A percentile compares a stretch with the other conserved stretches of the same genome.
Conservation (phyloP, 2,797 vertebrate species). For the Trichosurus vulpecula region DNA sequence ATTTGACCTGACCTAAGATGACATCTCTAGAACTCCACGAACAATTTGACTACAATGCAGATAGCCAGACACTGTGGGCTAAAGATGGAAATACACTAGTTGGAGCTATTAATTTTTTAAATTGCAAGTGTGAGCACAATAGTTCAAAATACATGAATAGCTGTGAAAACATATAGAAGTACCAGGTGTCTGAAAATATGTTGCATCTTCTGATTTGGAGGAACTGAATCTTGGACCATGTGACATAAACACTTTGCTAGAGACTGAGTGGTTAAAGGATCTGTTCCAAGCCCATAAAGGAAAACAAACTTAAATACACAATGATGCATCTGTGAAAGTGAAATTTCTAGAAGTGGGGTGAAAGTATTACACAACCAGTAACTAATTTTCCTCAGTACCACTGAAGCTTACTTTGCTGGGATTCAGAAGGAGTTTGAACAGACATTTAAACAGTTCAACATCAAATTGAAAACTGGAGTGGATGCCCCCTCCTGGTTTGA, state of each 20-base stretch:
- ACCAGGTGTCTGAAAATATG: constrained; percentile 93
- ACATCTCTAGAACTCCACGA: constrained; percentile 98
- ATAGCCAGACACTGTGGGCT: constrained; percentile 96
- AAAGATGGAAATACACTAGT: constrained; percentile 98
- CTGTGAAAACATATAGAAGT: constrained; percentile 97
- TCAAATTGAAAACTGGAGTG: constrained; percentile 97
- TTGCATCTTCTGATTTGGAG: constrained; percentile 97
- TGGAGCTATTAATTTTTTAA: constrained; percentile 96
- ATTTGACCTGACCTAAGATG: constrained; percentile 97
- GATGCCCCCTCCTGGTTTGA: constrained; percentile 97
- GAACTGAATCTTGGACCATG: constrained; percentile 96
- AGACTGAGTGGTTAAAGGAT: constrained; percentile 95
- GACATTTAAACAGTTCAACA: constrained; percentile 98
- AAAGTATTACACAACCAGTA: constrained; percentile 99
- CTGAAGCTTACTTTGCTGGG: constrained; percentile 96
- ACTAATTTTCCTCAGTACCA: constrained; percentile 97
- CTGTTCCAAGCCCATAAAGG: constrained; percentile 95
- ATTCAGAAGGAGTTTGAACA: constrained; percentile 99
- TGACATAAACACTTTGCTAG: constrained; percentile 93
- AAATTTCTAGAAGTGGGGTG: constrained; percentile 99
- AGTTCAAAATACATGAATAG: constrained; percentile 96
- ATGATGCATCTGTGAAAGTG: constrained; percentile 94
- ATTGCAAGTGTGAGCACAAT: constrained; percentile 97
- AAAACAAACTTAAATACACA: constrained; percentile 97
- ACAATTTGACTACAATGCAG: constrained; percentile 98